Evolutionary conservation across 2,797 vertebrate genomes (phyloP), one percentile per base, ranked within the genome.

Genomic region (Catharus ustulatus): DNA sequence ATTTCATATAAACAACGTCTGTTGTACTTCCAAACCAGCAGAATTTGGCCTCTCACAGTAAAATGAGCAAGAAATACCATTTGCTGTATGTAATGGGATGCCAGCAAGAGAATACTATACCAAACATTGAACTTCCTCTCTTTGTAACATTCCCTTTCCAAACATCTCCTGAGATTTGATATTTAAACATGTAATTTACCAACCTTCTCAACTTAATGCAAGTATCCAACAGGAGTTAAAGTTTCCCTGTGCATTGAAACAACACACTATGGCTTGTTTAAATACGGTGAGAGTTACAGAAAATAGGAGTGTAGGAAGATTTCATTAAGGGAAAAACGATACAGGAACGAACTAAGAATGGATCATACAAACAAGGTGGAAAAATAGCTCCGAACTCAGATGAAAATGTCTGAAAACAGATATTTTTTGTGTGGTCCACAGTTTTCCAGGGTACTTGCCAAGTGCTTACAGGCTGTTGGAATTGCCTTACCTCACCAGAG

Each of bases 161-260:
- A 95, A 91, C 69, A 91, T 95, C 94, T 94, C 94, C 82, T 89
- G 95, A 93, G 92, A 95, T 92, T 94, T 64, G 80, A 95, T 97
- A 96, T 86, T 96, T 95, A 96, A 97, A 95, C 89, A 93, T 75
- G 73, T 55, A 94, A 96, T 96, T 94, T 96, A 95, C 92, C 84
- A 93, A 84, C 42, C 76, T 93, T 83, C 89, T 79, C 77, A 90
- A 48, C 71, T 85, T 79, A 90, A 95, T 62, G 78, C 95, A 95
- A 96, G 95, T 84, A 95, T 63, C 84, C 76, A 92, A 66, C 68
- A 92, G 73, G 91, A 95, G 72, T 86, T 90, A 83, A 87, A 94
- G 59, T 43, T 66, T 91, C 55, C 36, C 40, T 63, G 72, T 5
- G 73, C 34, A 95, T 66, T 1, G 2, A 85, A 93, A 87, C 46